Evolutionary conservation across 2,888 invertebrate genomes (phyloP), one percentile per base, ranked within the genome.

Genomic region (Stenolophus ochropezus): DNA sequence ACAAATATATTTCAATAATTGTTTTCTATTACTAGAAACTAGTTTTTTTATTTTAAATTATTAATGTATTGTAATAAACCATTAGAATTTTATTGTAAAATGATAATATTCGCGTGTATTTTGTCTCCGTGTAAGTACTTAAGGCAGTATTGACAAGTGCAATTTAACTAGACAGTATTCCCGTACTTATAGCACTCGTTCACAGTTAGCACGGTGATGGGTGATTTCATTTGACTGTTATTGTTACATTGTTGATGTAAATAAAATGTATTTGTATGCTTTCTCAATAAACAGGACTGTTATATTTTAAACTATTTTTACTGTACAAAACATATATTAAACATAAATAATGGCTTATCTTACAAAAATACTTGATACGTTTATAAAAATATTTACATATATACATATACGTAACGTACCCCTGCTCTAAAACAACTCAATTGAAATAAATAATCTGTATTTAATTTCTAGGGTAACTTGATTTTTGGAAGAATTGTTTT

Each of bases 191-290:
- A 18, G 56, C 56, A 56, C 56, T 56, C 21, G 56, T 56, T 56
- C 51, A 56, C 56, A 25, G 14, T n/a, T 27, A 27, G 27, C 18
- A 69, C 18, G 61, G 61, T 61, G 61, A 25, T 5, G 25, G 61
- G 61, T 11, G 23, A 61, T 4, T 3, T 6, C 23, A 71, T 16
- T 18, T 71, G 18, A 42, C 42, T 42, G 71, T 71, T 51, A 16
- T 69, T 79, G 79, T 69, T 79, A 61, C n/a, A 23, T 79, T 79
- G 53, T 69, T 79, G 33, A 53, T 76, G 56, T 76, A 58, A 58
- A 76, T 58, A 49, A 49, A 49, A 8, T 74, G 74, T 74, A 76
- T 76, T 76, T 76, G 76, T 76, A 76, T 76, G 76, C 76, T 76
- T 78, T 56, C 14, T 69, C 18, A 79, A 79, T 79, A 79, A 79